phyloP scores from a whole-genome alignment of 2,888 invertebrate species.

The Dioctria linearis region DNA sequence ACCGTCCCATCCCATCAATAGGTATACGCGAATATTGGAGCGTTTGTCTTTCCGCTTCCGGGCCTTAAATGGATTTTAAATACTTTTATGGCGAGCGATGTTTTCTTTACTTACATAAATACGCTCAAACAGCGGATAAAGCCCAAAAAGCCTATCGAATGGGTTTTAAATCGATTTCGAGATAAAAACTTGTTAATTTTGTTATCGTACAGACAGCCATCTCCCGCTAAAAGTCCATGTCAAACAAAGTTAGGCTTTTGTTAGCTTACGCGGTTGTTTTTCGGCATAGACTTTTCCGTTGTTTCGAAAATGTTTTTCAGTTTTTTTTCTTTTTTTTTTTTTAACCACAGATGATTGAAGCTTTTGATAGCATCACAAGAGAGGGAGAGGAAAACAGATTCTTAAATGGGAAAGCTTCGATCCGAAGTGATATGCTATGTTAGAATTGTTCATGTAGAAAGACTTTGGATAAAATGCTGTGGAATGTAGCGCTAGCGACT shows the following conservation, averaged over 20 bases:
- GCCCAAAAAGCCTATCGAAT: slow-evolving; percentile 10
- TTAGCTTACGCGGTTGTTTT: slow-evolving; percentile 6
- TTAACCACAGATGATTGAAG: neutral
- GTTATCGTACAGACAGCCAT: slow-evolving; percentile 20
- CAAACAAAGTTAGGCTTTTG: slow-evolving; percentile 11
- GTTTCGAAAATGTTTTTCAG: neutral
- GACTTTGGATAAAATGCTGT: neutral
- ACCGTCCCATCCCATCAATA: neutral
- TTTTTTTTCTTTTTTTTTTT: neutral
- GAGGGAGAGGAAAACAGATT: neutral
- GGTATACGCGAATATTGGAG: neutral
- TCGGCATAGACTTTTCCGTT: neutral
- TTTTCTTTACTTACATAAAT: neutral
- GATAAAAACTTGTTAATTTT: slow-evolving; percentile 34
- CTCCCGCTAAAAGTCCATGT: slow-evolving; percentile 5
- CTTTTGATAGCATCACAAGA: slow-evolving; percentile 1
- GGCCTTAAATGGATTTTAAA: neutral
- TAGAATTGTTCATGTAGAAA: slow-evolving; percentile 19
- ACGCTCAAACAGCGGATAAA: neutral
- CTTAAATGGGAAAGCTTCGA: neutral
- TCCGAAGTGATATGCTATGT: neutral
- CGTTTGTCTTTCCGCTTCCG: slow-evolving; percentile 11
- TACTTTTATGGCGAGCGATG: neutral
- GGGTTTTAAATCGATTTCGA: slow-evolving; percentile 28
- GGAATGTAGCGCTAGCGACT: slow-evolving; percentile 5